Conservation (phyloP, 2,888 invertebrate genomes). For the Eupeodes latifasciatus region DNA sequence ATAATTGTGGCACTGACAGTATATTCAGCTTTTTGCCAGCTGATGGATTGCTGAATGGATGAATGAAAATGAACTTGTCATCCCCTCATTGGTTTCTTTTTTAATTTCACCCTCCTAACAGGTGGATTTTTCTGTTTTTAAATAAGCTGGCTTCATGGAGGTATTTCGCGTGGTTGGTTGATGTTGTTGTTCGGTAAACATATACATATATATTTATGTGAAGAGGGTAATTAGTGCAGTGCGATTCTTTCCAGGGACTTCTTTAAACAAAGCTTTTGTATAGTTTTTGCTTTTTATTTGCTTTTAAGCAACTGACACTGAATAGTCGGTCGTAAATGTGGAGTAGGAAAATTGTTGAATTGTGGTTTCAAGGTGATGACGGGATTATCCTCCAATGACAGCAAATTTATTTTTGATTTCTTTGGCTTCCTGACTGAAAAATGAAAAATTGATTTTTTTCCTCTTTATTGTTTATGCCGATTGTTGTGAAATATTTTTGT, state of each 20-base stretch:
- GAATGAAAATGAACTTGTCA: constrained; percentile 15
- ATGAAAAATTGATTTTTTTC: constrained; percentile 22
- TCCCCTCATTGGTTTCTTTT: constrained; percentile 12
- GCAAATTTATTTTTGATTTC: constrained; percentile 27
- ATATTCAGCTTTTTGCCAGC: not conserved
- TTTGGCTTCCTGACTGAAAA: constrained; percentile 55
- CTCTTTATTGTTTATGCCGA: not conserved
- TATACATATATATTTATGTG: not conserved
- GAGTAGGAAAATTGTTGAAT: not conserved
- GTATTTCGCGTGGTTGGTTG: constrained; percentile 48
- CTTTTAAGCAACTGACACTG: not conserved
- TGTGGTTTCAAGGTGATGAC: constrained; percentile 55
- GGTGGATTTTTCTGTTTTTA: constrained; percentile 36
- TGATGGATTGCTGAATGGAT: not conserved
- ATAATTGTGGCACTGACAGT: constrained; percentile 15
- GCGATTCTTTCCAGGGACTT: constrained; percentile 49
- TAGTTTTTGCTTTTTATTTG: not conserved
- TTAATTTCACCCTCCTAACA: constrained; percentile 14
- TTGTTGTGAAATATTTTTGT: no score
- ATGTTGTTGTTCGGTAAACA: not conserved
- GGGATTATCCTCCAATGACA: constrained; percentile 44
- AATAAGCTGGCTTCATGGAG: constrained; percentile 10
- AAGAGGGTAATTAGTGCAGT: constrained; percentile 59
- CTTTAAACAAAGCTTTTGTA: not conserved
- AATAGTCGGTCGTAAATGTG: no score